Evolutionary conservation across 2,113 vertebrate genomes (phyloP), one percentile per base, ranked within the genome.

Genomic region (Tylochromis polylepis): DNA sequence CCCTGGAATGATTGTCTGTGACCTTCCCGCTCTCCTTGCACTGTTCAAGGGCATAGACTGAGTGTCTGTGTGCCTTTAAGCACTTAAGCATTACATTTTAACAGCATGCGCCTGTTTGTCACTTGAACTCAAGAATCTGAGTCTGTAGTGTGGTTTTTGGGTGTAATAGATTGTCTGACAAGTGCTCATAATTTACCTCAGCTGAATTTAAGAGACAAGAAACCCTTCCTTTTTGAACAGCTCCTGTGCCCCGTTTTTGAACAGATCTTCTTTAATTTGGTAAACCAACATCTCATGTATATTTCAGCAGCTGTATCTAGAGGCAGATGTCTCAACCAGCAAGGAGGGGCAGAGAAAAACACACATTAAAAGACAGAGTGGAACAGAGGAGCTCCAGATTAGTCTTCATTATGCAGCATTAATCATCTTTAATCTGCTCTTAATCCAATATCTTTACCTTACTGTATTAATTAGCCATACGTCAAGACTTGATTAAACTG

Each of bases 391-490:
- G 84, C 24, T 18, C 24, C 82, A 90, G 90, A 91, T 94, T 92
- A 94, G 85, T 91, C 78, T 85, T 94, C 90, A 95, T 95, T 95
- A 94, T 94, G 91, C 88, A 18, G 88, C 88, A 90, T 92, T 95
- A 95, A 93, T 92, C 88, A 88, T 92, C 85, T 91, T 88, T 95
- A 95, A 95, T 94, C 93, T 94, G 87, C 80, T 89, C 81, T 92
- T 95, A 95, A 95, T 94, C 94, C 93, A 94, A 93, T 93, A 93
- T 94, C 65, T 94, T 91, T 93, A 95, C 90, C 84, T 89, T 88
- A 91, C 88, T 55, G 85, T 90, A 93, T 93, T 94, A 95, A 92
- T 72, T 84, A 91, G 88, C 85, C 84, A 86, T 87, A 88, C 20
- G 14, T 87, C 82, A 87, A 43, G 83, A 88, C 89, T 83, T 89